Evolutionary conservation across 2,797 vertebrate genomes (phyloP).

Genomic region (Muscicapa comitata): DNA sequence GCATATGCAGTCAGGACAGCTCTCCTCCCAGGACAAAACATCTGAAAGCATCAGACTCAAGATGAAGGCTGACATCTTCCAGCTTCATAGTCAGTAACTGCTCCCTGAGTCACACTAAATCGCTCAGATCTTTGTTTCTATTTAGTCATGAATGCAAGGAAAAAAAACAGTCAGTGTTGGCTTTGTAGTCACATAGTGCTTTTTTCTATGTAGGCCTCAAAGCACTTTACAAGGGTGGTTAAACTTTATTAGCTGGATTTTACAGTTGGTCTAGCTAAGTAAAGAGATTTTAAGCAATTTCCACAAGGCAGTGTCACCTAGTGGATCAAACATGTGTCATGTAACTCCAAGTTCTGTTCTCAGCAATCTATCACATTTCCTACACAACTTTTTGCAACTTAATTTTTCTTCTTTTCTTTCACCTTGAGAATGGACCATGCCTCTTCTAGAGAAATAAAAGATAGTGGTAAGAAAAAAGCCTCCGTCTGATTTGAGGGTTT

Average conservation of each 20-base stretch:
- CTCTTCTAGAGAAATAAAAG: not conserved
- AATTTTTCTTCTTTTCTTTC: not conserved
- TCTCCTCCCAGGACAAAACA: not conserved
- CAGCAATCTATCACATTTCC: not conserved
- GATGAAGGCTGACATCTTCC: not conserved
- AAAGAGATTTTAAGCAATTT: conserved; percentile 23
- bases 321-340: not conserved
- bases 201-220: not conserved
- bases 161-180: not conserved
- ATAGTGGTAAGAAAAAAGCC: not conserved
- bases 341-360: not conserved
- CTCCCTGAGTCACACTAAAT: not conserved
- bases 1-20: not conserved
- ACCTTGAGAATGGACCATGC: not conserved
- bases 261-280: conserved; percentile 22
- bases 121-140: not conserved
- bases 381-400: not conserved
- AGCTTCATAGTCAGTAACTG: not conserved
- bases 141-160: not conserved
- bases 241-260: conserved; percentile 42
- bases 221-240: conserved; percentile 28
- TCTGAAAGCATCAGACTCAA: not conserved
- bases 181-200: not conserved
- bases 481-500: not conserved
- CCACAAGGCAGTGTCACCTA: not conserved